Percentiles rank a stretch among this genome's conserved stretches.
These are phyloP conservation scores for Tyrophagus putrescentiae DNA, from an alignment of 1,140 invertebrate genomes.

Conservation along the genomic window DNA sequence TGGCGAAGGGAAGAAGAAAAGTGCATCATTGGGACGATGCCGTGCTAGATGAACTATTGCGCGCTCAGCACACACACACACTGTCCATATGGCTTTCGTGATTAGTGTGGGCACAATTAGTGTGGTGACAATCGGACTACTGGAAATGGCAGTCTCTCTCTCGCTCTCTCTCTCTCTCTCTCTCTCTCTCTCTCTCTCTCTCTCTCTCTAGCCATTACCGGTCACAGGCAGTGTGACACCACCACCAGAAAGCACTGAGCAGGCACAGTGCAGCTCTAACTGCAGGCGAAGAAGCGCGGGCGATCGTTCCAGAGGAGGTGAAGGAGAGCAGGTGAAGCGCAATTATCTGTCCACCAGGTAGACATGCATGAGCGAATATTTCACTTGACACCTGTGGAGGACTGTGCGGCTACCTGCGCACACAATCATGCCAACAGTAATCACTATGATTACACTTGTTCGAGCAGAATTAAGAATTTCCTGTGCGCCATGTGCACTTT, in stretches of 20 bases:
- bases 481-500: neutral
- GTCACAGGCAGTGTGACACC: conserved; percentile 6
- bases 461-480: conserved; percentile 11
- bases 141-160: too few species aligned
- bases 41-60: too few species aligned
- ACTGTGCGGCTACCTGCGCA: conserved; percentile 11
- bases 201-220: conserved; percentile 12
- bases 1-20: too few species aligned
- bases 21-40: too few species aligned
- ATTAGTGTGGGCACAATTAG: conserved; percentile 13
- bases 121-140: conserved; percentile 11
- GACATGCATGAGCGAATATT: conserved; percentile 14
- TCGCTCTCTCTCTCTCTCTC: too few species aligned
- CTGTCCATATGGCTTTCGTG: neutral
- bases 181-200: too few species aligned
- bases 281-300: neutral
- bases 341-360: conserved; percentile 13
- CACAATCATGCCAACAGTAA: conserved; percentile 4
- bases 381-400: conserved; percentile 13
- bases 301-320: conserved; percentile 11
- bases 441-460: conserved; percentile 16
- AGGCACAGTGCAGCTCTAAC: too few species aligned
- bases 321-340: conserved; percentile 8
- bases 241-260: neutral
- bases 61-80: too few species aligned